Evolutionary conservation across 2,113 vertebrate species (phyloP).

Genomic region (Sinocyclocheilus rhinocerous): DNA sequence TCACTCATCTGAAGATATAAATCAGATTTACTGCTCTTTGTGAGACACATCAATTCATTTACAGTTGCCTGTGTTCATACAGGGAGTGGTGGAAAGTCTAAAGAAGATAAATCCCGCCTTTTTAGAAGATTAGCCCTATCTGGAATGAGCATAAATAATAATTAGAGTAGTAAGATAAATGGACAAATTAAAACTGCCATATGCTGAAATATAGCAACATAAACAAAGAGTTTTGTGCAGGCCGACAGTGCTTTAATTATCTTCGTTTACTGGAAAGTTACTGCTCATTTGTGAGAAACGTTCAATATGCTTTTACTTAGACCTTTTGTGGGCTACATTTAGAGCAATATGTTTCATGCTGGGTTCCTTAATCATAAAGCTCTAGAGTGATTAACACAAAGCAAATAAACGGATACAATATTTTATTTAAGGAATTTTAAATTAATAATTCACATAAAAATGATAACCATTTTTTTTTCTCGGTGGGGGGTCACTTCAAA

Average conservation of each 20-base stretch:
- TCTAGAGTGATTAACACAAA: not conserved
- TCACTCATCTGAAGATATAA: not conserved
- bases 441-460: not conserved
- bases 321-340: not conserved
- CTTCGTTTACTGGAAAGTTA: constrained; percentile 36
- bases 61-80: constrained; percentile 51
- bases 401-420: not conserved
- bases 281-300: constrained; percentile 25
- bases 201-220: constrained; percentile 54
- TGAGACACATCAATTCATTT: constrained; percentile 50
- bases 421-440: not conserved
- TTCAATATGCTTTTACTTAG: constrained; percentile 10
- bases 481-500: not conserved
- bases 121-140: constrained; percentile 63
- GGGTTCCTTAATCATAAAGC: not conserved
- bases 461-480: not conserved
- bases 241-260: constrained; percentile 45
- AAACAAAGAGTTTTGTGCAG: constrained; percentile 52
- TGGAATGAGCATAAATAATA: constrained; percentile 59
- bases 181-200: constrained; percentile 63
- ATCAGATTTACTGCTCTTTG: constrained; percentile 20
- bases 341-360: constrained; percentile 9
- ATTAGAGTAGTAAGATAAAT: constrained; percentile 61
- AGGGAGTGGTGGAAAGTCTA: constrained; percentile 14
- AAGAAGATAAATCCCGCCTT: constrained; percentile 65